These are phyloP conservation scores for Cantharis rufa DNA, from an alignment of 2,888 invertebrate genomes.

Conservation along the genomic window DNA sequence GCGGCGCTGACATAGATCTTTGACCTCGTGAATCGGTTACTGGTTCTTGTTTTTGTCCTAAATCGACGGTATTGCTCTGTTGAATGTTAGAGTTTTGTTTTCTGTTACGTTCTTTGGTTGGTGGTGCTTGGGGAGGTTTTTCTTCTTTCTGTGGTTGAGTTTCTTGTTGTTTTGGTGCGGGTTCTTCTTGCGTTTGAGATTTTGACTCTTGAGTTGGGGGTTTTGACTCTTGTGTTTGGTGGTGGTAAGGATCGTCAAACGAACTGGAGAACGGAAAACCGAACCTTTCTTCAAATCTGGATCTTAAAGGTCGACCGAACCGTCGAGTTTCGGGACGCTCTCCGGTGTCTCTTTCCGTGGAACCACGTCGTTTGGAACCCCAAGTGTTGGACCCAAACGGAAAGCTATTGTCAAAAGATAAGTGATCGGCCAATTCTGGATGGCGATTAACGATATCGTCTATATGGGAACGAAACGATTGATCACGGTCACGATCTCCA, in stretches of 20 bases:
- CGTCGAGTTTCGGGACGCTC: conserved; percentile 57
- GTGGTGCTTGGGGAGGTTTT: conserved; percentile 42
- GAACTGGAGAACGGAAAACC: conserved; percentile 47
- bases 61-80: conserved; percentile 76
- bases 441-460: conserved; percentile 74
- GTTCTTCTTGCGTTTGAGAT: conserved; percentile 21
- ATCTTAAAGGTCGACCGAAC: conserved; percentile 55
- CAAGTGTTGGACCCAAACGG: conserved; percentile 54
- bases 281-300: conserved; percentile 47
- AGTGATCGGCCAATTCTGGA: conserved; percentile 75
- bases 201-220: conserved; percentile 1
- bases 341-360: conserved; percentile 54
- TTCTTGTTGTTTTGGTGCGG: conserved; percentile 46
- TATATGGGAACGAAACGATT: conserved; percentile 60
- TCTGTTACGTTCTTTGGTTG: conserved; percentile 41
- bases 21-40: conserved; percentile 65
- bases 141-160: conserved; percentile 52
- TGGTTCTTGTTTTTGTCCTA: conserved; percentile 69
- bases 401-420: conserved; percentile 52
- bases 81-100: conserved; percentile 43
- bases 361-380: conserved; percentile 49
- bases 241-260: conserved; percentile 30
- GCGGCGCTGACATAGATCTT: conserved; percentile 81
- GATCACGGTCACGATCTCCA: conserved; percentile 31
- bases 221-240: not conserved